Base-by-base conservation (phyloP, 92 coral and sea anemone genomes). In the Porites lobata region DNA sequence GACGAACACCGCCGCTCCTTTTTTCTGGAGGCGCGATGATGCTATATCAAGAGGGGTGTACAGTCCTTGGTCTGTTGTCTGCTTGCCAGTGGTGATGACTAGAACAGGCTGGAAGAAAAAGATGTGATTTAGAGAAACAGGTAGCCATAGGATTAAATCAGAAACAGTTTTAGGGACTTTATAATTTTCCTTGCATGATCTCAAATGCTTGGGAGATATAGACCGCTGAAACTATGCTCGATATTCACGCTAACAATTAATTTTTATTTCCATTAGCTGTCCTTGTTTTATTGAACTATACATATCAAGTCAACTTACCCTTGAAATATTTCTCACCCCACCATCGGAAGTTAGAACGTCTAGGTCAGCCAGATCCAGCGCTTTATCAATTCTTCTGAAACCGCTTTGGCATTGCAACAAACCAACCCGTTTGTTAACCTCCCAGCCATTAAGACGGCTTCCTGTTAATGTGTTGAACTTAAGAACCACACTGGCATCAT, bases 351-450 rank as follows among this genome's bases (percentile, higher is more conserved):
- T 75, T 54, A 92, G 86, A 0, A 94, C 50, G 24, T 81, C 75
- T 2, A 67, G 87, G 32, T 80, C 69, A 9, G 95, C 94, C 14
- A 86, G 74, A 18, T 57, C 62, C 15, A 94, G 85, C 7, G 94
- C 98, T 69, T 90, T 94, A 77, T 93, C 95, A 14, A 90, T 92
- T 43, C 47, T 78, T 11, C 95, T 94, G 10, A 62, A 79, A 4
- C 98, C 98, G 7, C 94, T 69, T 29, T 76, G 90, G 88, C 89
- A 94, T 15, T 53, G 74, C 89, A 94, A 89, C n/a, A 70, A 26
- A n/a, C 53, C 80, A 6, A 94, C 17, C 14, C 82, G 67, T 14
- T 15, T 57, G 10, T 84, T 83, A 15, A 85, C 86, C 53, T 76
- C 72, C 14, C 65, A 81, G 1, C 82, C 69, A 20, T 56, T 56